These are phyloP conservation scores for Calliphora vomitoria DNA, from an alignment of 2,888 invertebrate genomes.

Conservation along the genomic window DNA sequence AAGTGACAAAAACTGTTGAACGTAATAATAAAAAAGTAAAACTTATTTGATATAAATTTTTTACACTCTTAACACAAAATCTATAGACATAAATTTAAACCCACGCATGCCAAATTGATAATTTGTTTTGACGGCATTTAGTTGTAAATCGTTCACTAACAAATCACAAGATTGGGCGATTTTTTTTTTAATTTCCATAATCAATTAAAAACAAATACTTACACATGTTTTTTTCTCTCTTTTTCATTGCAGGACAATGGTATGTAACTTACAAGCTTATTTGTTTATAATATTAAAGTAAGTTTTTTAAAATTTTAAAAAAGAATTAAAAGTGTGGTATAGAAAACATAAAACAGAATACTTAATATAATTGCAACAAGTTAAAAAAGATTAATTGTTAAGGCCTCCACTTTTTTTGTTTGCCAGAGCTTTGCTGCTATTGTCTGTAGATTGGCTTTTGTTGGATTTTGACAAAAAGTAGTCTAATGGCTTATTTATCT, in stretches of 20 bases:
- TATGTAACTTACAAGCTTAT: neutral
- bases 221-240: neutral
- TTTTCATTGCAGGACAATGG: constrained; percentile 38
- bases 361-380: constrained; percentile 63
- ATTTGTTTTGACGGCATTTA: constrained; percentile 41
- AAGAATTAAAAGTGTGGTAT: constrained; percentile 5
- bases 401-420: neutral
- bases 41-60: neutral
- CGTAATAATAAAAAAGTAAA: too few species aligned
- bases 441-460: constrained; percentile 32
- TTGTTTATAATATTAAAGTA: neutral
- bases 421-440: neutral
- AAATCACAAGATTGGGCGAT: neutral
- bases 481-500: constrained; percentile 72
- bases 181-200: constrained; percentile 37
- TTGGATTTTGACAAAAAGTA: constrained; percentile 59
- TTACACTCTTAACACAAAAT: neutral
- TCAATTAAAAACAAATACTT: constrained; percentile 46
- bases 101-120: constrained; percentile 42
- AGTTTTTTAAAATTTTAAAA: constrained; percentile 29
- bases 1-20: too few species aligned
- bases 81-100: constrained; percentile 41
- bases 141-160: neutral
- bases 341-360: constrained; percentile 34
- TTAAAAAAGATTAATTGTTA: constrained; percentile 43